These are phyloP conservation scores for Aphelocoma coerulescens DNA, from an alignment of 2,113 vertebrate species.

Conservation along the genomic window DNA sequence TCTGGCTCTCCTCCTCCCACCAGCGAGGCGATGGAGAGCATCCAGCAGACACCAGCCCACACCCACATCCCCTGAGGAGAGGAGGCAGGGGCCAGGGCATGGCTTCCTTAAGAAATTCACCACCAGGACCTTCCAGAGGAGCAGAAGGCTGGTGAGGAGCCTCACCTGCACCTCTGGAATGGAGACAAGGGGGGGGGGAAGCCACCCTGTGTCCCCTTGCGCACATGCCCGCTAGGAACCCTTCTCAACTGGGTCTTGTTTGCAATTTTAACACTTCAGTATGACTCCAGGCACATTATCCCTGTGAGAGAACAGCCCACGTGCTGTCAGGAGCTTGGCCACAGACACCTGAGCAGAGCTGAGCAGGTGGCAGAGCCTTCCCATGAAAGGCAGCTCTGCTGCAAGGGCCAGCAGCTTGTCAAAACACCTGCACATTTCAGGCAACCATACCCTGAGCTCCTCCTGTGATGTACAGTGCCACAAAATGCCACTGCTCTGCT, in stretches of 20 bases:
- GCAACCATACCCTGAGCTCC: background rate
- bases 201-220: no score
- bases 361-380: background rate
- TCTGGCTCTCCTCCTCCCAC: background rate
- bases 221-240: background rate
- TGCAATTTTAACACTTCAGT: background rate
- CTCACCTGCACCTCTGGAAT: background rate
- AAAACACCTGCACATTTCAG: background rate
- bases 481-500: background rate
- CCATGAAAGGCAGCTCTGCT: background rate
- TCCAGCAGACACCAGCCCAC: background rate
- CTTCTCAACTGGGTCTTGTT: background rate
- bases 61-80: background rate
- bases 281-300: background rate
- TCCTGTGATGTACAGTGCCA: background rate
- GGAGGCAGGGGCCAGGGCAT: background rate
- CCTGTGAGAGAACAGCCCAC: fast-evolving
- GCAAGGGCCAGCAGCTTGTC: background rate
- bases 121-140: background rate
- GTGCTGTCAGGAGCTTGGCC: fast-evolving
- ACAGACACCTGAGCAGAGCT: background rate
- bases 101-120: background rate
- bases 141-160: background rate
- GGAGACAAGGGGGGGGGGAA: background rate
- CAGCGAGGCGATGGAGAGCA: background rate